phyloP scores from a whole-genome alignment of 2,113 vertebrate species.

The Ailurus styani region DNA sequence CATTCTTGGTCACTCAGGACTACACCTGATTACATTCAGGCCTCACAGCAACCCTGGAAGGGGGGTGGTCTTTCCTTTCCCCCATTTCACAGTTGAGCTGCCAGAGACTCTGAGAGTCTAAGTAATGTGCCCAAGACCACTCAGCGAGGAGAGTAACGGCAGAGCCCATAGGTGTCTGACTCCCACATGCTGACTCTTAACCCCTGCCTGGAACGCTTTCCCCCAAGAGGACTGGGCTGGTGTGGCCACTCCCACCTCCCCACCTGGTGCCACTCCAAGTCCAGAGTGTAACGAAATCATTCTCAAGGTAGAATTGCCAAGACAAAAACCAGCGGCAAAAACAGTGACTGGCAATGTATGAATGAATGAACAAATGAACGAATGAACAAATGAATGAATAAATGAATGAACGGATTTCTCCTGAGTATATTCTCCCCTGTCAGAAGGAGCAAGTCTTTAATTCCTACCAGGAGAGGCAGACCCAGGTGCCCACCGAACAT shows the following conservation, averaged over 20 bases:
- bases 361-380: background rate
- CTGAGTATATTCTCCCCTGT: background rate
- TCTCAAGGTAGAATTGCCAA: background rate
- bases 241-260: background rate
- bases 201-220: background rate
- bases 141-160: background rate
- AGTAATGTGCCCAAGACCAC: background rate
- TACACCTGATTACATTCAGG: background rate
- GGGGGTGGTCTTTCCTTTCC: background rate
- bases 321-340: background rate
- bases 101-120: background rate
- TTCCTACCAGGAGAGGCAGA: background rate
- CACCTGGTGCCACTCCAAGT: background rate
- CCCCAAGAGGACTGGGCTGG: background rate
- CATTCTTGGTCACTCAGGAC: fast-evolving
- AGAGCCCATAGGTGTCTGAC: background rate
- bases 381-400: background rate
- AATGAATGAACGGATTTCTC: background rate
- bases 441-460: background rate
- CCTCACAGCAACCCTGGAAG: background rate
- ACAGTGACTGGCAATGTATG: background rate
- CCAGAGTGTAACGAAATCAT: background rate
- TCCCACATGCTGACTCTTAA: background rate
- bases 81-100: background rate
- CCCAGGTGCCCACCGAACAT: background rate